These are phyloP conservation scores for Paedocypris micromegethes DNA, from an alignment of 2,797 vertebrate genomes.

Conservation along the genomic window DNA sequence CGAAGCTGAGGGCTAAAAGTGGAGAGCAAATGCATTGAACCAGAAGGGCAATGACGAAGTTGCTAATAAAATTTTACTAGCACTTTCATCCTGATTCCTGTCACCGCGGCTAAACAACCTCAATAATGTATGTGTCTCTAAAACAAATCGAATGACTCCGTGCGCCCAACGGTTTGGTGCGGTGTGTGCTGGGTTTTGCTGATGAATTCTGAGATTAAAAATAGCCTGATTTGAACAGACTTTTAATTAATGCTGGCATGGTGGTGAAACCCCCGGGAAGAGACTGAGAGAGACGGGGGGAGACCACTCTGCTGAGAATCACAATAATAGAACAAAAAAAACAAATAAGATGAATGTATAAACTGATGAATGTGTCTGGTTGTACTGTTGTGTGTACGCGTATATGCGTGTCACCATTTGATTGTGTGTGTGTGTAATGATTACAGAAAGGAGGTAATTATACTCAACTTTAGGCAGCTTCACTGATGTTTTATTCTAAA, in stretches of 20 bases:
- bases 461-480: no score
- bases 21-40: neutral
- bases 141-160: slow-evolving; percentile 8
- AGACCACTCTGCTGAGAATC: slow-evolving; percentile 4
- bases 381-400: no score
- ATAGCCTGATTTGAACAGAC: slow-evolving; percentile 51
- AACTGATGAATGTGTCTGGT: no score
- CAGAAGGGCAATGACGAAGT: slow-evolving; percentile 3
- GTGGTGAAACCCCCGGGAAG: slow-evolving; percentile 31
- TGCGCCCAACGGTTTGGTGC: slow-evolving; percentile 34
- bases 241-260: slow-evolving; percentile 51
- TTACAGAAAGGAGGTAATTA: no score
- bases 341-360: no score
- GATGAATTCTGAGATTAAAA: slow-evolving; percentile 53
- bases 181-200: slow-evolving; percentile 56
- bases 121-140: neutral
- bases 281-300: slow-evolving; percentile 10
- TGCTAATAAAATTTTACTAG: slow-evolving; percentile 6
- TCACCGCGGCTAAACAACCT: neutral
- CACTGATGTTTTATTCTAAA: no score
- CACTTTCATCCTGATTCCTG: slow-evolving; percentile 7
- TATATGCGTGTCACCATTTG: no score
- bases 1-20: neutral
- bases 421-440: no score
- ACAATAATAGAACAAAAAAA: neutral